Evolutionary conservation across 2,888 invertebrate species (phyloP), one percentile per base, ranked within the genome.

Genomic region (Lapara coniferarum): DNA sequence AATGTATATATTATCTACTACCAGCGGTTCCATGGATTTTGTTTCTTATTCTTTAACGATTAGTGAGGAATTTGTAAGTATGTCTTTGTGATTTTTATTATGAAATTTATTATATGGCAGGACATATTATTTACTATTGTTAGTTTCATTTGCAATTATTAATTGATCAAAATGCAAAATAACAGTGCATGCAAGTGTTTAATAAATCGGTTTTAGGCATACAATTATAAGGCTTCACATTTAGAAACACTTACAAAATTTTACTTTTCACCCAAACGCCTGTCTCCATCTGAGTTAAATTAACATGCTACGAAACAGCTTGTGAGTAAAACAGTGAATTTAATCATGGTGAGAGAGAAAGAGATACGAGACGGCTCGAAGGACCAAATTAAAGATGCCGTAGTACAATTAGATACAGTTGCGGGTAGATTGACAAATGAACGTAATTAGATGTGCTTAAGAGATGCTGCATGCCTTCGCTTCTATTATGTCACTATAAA

Each of bases 351-450:
- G 12, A 12, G 63, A 16, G 59, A 3, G 63, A 63, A 49, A 49
- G 56, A 56, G 56, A 67, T 44, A 56, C 37, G 6, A 55, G 19
- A 53, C 10, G 63, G 66, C 44, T 51, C 25, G 66, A 25, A 66
- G 49, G 66, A 52, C 14, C 13, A 55, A 56, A 67, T 67, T 56
- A 67, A 67, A 56, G 56, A 56, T 44, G 46, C 56, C 56, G 46
- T 25, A 19, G 30, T 67, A 56, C 56, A 30, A 56, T 49, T 16
- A 66, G 66, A 66, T 51, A 25, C 49, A 46, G 66, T 52, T 44
- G 67, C 44, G 69, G 53, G 37, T 63, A 19, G 69, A 69, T 69
- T 69, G 69, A 63, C 69, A 69, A 69, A 69, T 63, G 52, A 53
- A 19, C 19, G 53, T 69, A 69, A 69, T 69, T 69, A 58, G 58